phyloP scores from a whole-genome alignment of 2,797 vertebrate species.

The Toxotes lorentzi region DNA sequence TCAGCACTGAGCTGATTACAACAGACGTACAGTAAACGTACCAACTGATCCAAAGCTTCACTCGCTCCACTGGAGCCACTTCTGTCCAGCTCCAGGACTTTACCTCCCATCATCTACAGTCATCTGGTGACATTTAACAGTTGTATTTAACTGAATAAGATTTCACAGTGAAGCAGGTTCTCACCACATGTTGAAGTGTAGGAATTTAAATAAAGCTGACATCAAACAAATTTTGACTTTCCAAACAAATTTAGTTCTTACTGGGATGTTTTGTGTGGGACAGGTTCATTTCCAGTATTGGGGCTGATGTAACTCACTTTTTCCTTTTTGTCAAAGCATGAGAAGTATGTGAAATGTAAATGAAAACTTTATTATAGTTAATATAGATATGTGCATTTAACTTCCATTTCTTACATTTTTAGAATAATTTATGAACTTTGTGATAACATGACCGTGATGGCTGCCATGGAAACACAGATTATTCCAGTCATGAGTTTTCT shows the following conservation, averaged over 20 bases:
- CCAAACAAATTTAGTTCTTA: not conserved
- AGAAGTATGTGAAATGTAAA: not conserved
- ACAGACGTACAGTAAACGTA: conserved; percentile 5
- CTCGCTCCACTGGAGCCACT: not conserved
- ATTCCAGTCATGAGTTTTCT: too few relatives aligned
- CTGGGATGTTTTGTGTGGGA: not conserved
- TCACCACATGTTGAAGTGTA: not conserved
- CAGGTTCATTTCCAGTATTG: not conserved
- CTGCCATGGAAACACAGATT: too few relatives aligned
- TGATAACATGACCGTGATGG: not conserved
- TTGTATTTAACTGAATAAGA: not conserved
- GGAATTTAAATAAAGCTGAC: not conserved
- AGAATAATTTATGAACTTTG: not conserved
- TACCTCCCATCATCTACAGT: not conserved
- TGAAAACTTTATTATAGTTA: not conserved
- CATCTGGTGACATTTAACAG: not conserved
- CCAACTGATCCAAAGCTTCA: not conserved
- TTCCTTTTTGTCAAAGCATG: not conserved
- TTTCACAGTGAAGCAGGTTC: not conserved
- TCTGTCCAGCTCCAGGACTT: not conserved
- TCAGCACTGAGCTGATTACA: conserved; percentile 21
- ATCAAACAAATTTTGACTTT: not conserved
- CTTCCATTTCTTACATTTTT: not conserved
- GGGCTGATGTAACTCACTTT: not conserved
- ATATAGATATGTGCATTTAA: not conserved